These are phyloP conservation scores for Cyclophora punctaria DNA, from an alignment of 2,888 invertebrate genomes.

Conservation along the genomic window DNA sequence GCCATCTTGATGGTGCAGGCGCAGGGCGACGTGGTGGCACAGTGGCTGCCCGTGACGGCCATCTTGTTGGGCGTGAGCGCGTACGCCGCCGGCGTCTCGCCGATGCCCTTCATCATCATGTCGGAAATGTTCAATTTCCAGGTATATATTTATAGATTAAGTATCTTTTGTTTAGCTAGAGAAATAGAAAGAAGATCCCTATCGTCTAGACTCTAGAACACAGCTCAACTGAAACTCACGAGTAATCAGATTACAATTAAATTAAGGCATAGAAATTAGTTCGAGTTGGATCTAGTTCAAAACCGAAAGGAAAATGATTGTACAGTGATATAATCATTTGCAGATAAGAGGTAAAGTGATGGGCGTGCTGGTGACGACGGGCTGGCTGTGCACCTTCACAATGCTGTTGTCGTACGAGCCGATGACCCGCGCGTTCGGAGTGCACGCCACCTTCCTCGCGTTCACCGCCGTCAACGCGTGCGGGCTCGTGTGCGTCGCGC, in stretches of 20 bases:
- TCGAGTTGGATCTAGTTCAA: no score
- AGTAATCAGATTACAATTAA: no score
- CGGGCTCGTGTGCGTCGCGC: conserved; percentile 33
- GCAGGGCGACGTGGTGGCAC: conserved; percentile 21
- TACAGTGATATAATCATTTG: conserved; percentile 8
- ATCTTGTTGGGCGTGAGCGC: conserved; percentile 26
- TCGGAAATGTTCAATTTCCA: conserved; percentile 46
- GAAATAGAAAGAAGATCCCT: no score
- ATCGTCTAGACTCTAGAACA: no score
- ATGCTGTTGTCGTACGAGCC: conserved; percentile 29
- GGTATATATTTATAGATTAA: conserved; percentile 14
- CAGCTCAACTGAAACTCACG: no score
- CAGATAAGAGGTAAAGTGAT: conserved; percentile 44
- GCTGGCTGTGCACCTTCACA: conserved; percentile 32
- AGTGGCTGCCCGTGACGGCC: conserved; percentile 32
- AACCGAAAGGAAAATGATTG: no score
- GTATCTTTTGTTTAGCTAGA: no score
- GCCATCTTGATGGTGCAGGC: conserved; percentile 22
- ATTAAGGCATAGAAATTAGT: no score
- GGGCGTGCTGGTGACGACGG: conserved; percentile 29
- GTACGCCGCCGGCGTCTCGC: conserved; percentile 34
- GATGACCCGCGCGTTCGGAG: conserved; percentile 33
- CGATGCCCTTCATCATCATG: conserved; percentile 40
- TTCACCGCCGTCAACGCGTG: conserved; percentile 40
- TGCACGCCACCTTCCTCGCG: conserved; percentile 40